A percentile compares a stretch with the other conserved stretches of the same genome.
phyloP scores from a whole-genome alignment of 2,888 invertebrate genomes.

The Ochropleura leucogaster region DNA sequence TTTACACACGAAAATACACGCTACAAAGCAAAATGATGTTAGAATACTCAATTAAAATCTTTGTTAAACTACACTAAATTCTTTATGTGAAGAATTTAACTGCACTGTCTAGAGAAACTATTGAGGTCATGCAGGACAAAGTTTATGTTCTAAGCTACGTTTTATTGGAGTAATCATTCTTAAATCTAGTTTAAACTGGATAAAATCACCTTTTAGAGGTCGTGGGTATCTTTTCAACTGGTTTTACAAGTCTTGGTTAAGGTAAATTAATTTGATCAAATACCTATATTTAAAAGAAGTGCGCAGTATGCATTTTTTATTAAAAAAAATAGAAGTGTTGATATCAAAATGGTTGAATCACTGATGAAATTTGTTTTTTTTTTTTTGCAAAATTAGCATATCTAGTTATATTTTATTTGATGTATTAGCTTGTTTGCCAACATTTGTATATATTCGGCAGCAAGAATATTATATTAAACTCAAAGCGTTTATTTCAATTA shows the following conservation, averaged over 20 bases:
- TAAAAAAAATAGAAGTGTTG: not conserved
- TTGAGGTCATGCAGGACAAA: constrained; percentile 29
- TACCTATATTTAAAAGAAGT: not conserved
- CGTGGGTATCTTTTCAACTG: constrained; percentile 6
- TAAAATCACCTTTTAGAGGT: constrained; percentile 26
- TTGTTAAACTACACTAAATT: constrained; percentile 15
- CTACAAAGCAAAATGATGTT: not conserved
- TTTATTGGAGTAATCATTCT: constrained; percentile 1
- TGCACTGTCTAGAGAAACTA: constrained; percentile 11
- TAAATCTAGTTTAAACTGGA: constrained; percentile 7
- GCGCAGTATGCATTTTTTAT: constrained; percentile 6
- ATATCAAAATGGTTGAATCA: not conserved
- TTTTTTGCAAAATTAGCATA: too few relatives aligned
- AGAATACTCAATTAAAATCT: constrained; percentile 4
- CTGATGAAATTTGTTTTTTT: not conserved
- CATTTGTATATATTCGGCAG: not conserved
- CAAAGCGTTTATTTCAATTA: too few relatives aligned
- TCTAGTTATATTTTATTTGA: too few relatives aligned
- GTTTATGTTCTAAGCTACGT: not conserved
- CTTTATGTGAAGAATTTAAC: constrained; percentile 19
- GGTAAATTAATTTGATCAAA: not conserved
- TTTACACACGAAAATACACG: not conserved
- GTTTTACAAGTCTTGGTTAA: constrained; percentile 7
- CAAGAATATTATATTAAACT: not conserved
- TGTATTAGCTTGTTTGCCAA: not conserved